A percentile compares a stretch with the other conserved stretches of the same genome.
These are phyloP conservation scores for Barypeithes pellucidus DNA, from an alignment of 2,888 invertebrate species.

Conservation along the genomic window DNA sequence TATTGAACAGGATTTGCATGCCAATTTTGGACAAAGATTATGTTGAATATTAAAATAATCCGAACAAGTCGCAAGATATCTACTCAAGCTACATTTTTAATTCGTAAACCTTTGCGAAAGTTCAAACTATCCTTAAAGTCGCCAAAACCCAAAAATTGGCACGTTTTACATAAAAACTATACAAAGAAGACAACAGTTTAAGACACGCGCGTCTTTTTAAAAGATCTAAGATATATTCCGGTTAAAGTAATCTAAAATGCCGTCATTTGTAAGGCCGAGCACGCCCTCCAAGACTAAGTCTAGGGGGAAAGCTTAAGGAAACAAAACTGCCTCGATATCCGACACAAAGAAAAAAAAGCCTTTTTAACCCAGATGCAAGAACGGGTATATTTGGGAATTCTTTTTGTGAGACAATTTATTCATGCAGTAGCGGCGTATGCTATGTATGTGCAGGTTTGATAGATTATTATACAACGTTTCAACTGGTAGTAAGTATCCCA, in stretches of 20 bases:
- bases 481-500: too few species aligned
- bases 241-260: constrained; percentile 33
- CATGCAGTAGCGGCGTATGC: not conserved
- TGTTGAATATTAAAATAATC: too few species aligned
- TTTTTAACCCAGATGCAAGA: constrained; percentile 25
- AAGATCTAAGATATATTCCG: constrained; percentile 32
- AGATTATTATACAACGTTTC: too few species aligned
- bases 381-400: constrained; percentile 24
- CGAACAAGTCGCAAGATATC: too few species aligned
- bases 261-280: constrained; percentile 44
- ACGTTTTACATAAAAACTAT: not conserved
- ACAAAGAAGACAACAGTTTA: constrained; percentile 25
- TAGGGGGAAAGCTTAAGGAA: constrained; percentile 39
- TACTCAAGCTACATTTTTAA: too few species aligned
- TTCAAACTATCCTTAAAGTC: not conserved
- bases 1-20: too few species aligned
- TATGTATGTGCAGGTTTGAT: too few species aligned
- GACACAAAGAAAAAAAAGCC: constrained; percentile 31
- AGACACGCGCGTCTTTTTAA: constrained; percentile 20
- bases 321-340: constrained; percentile 36
- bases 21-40: too few species aligned
- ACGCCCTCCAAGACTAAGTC: constrained; percentile 30
- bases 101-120: too few species aligned
- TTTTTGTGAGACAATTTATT: constrained; percentile 14
- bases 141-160: not conserved